These are phyloP conservation scores for Himalopsyche kuldschensis DNA, from an alignment of 2,888 invertebrate genomes.

Conservation along the genomic window DNA sequence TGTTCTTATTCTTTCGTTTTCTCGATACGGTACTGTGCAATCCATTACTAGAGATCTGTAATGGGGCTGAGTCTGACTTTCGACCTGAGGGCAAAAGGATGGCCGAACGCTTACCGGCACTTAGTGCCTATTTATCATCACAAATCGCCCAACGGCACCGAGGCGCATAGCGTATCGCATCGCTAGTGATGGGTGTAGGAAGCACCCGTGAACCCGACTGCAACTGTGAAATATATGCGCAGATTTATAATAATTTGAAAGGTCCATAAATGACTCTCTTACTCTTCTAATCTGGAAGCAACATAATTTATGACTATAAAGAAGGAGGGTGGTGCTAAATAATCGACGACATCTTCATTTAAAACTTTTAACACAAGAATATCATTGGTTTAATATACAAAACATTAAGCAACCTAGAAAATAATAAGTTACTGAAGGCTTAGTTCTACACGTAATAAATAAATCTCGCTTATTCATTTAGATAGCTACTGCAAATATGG, in stretches of 20 bases:
- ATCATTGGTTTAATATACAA: too few relatives aligned
- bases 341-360: background rate
- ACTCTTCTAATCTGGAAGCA: background rate
- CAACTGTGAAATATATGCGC: background rate
- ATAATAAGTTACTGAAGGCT: too few relatives aligned
- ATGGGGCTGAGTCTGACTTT: conserved; percentile 6
- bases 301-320: background rate
- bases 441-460: too few relatives aligned
- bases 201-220: conserved; percentile 7
- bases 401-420: too few relatives aligned
- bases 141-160: conserved; percentile 21
- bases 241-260: background rate
- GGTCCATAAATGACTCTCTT: conserved; percentile 2
- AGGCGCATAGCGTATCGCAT: conserved; percentile 2
- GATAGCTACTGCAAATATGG: too few relatives aligned
- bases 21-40: background rate
- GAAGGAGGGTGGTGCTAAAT: background rate
- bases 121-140: conserved; percentile 34
- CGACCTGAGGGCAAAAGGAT: conserved; percentile 20
- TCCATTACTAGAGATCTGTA: background rate
- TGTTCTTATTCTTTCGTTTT: too few relatives aligned
- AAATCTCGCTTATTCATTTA: too few relatives aligned
- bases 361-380: too few relatives aligned
- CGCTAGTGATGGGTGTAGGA: conserved; percentile 6
- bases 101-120: conserved; percentile 18